Conservation (phyloP, 2,113 vertebrate species). For the Amblyornis subalaris region DNA sequence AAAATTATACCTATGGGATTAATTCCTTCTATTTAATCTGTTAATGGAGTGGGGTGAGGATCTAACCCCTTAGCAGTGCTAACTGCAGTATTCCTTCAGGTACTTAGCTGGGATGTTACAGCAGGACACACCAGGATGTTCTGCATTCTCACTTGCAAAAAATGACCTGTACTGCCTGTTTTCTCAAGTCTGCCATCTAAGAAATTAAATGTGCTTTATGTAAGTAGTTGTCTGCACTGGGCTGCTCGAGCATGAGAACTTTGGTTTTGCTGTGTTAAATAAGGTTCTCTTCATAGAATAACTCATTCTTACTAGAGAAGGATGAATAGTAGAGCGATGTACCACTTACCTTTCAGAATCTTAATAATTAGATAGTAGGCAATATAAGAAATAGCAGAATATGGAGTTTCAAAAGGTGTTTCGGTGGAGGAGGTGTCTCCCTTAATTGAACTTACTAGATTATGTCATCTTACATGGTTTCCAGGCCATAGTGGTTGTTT, state of each 20-base stretch:
- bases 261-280: not conserved
- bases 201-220: not conserved
- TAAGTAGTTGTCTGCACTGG: not conserved
- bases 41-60: not conserved
- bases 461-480: not conserved
- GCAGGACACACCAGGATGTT: not conserved
- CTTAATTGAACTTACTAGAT: not conserved
- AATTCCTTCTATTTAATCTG: not conserved
- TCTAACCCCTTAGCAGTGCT: not conserved
- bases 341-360: not conserved
- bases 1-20: not conserved
- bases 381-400: not conserved
- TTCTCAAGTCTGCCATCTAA: not conserved
- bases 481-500: not conserved
- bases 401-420: not conserved
- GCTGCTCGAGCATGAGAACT: not conserved
- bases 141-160: not conserved
- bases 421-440: not conserved
- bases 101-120: not conserved
- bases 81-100: not conserved
- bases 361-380: not conserved
- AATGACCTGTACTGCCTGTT: not conserved
- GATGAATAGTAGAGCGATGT: not conserved
- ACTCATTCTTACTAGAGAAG: not conserved
- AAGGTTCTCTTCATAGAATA: not conserved